Percentiles rank a stretch among this genome's conserved stretches.
Conservation (phyloP, 2,888 invertebrate genomes). For the Erebia palarica region DNA sequence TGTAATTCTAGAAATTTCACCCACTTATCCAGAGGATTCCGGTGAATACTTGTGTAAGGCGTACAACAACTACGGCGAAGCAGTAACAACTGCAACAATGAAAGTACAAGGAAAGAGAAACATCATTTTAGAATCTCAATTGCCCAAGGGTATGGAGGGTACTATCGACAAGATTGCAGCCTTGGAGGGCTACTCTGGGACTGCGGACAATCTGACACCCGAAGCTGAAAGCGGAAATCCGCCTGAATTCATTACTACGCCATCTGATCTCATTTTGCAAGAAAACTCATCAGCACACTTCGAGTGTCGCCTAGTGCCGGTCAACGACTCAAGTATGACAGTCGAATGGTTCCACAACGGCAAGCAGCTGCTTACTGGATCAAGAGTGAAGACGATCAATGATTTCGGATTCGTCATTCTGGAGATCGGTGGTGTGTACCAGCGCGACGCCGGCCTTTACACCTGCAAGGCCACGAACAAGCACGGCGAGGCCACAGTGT, state of each 20-base stretch:
- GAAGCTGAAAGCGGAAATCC: constrained; percentile 94
- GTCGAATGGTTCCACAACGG: constrained; percentile 99
- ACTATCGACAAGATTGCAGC: constrained; percentile 96
- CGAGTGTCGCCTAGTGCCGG: constrained; percentile 93
- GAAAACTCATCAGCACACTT: constrained; percentile 96
- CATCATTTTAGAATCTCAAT: constrained; percentile 94
- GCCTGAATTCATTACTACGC: constrained; percentile 94
- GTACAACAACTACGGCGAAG: constrained; percentile 94
- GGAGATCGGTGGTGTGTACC: constrained; percentile 96
- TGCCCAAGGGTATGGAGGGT: constrained; percentile 96
- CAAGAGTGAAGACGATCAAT: constrained; percentile 96
- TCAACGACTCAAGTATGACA: constrained; percentile 95
- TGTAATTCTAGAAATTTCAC: constrained; percentile 97
- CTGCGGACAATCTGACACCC: constrained; percentile 84
- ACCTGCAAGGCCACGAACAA: constrained; percentile 96
- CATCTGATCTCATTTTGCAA: constrained; percentile 90
- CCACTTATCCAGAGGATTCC: constrained; percentile 97
- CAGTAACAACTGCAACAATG: constrained; percentile 94
- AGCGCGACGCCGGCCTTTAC: constrained; percentile 95
- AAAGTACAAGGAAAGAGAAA: constrained; percentile 95
- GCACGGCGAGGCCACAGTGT: constrained; percentile 94
- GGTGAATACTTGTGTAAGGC: constrained; percentile 96
- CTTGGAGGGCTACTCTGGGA: constrained; percentile 91
- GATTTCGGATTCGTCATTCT: constrained; percentile 99
- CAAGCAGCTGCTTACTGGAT: constrained; percentile 94